Evolutionary conservation across 2,888 invertebrate species (phyloP), one percentile per base, ranked within the genome.

Genomic region (Platycnemis pennipes): DNA sequence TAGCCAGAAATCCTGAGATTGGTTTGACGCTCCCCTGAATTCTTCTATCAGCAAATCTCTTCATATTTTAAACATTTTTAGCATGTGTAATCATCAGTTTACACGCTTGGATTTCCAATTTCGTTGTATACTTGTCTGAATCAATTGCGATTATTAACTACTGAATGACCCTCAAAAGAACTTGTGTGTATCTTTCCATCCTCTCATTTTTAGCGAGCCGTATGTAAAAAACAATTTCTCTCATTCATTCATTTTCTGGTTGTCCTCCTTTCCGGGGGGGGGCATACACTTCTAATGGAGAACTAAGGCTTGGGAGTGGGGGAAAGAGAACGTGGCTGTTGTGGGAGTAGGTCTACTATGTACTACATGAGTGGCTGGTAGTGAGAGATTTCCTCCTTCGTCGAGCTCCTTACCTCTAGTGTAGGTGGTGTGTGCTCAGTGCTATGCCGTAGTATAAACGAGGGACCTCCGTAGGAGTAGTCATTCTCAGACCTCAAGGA

Each of bases 171-270:
- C n/a, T n/a, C n/a, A n/a, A n/a, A n/a, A n/a, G n/a, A n/a, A n/a
- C n/a, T n/a, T n/a, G n/a, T n/a, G n/a, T n/a, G n/a, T n/a, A n/a
- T n/a, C n/a, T n/a, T n/a, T n/a, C n/a, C n/a, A n/a, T n/a, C n/a
- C n/a, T n/a, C n/a, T n/a, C n/a, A 3, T 19, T 2, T 49, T 3
- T 16, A 49, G 49, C 49, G 11, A 11, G 19, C 49, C 19, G 49
- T 49, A 16, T 49, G 49, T 11, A 49, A 49, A 49, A 37, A 2
- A 77, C 37, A 4, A 63, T 63, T 37, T 31, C 37, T 8, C n/a
- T n/a, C n/a, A n/a, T n/a, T n/a, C n/a, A n/a, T n/a, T n/a, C 77
- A 37, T 77, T 77, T 77, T 16, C 77, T 77, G 37, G 77, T 77
- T 77, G 31, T 77, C 77, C 77, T 77, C 37, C 3, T 1, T 37